Evolutionary conservation across 2,113 vertebrate species (phyloP).

Genomic region (Poecile atricapillus): DNA sequence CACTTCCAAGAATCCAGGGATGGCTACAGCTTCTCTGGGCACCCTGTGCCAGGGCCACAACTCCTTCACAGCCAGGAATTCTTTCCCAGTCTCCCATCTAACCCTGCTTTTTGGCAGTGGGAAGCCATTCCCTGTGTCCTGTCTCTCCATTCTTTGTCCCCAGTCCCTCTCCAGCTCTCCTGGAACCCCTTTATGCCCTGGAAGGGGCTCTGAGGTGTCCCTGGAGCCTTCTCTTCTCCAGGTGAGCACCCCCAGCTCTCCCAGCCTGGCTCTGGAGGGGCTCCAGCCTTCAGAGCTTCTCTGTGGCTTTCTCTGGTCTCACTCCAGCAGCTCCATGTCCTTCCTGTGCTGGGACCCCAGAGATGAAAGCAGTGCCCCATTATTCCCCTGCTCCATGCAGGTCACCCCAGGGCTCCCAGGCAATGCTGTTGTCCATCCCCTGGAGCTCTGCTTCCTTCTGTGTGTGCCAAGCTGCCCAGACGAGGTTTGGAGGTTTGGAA

Average conservation of each 20-base stretch:
- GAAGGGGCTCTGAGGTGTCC: fast-evolving
- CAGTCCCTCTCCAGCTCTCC: not conserved
- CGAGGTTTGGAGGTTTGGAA: not conserved
- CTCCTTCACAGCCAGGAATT: fast-evolving
- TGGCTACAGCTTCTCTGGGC: not conserved
- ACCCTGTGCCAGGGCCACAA: not conserved
- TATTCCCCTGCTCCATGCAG: fast-evolving
- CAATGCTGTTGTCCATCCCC: fast-evolving
- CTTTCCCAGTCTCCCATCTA: fast-evolving
- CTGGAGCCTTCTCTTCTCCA: not conserved
- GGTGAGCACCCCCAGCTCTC: not conserved
- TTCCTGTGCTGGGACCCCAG: not conserved
- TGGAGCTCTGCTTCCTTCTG: not conserved
- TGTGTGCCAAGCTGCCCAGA: fast-evolving
- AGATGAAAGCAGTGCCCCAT: not conserved
- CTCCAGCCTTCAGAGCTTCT: fast-evolving
- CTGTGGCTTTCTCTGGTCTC: not conserved
- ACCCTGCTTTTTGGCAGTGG: fast-evolving
- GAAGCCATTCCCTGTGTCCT: not conserved
- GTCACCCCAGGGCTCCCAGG: not conserved
- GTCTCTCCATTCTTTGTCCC: not conserved
- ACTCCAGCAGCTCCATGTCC: not conserved
- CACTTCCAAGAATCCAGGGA: not conserved
- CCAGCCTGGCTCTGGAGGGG: not conserved
- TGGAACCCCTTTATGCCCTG: not conserved